Evolutionary conservation across 2,888 invertebrate species (phyloP).

Genomic region (Urechis unicinctus): DNA sequence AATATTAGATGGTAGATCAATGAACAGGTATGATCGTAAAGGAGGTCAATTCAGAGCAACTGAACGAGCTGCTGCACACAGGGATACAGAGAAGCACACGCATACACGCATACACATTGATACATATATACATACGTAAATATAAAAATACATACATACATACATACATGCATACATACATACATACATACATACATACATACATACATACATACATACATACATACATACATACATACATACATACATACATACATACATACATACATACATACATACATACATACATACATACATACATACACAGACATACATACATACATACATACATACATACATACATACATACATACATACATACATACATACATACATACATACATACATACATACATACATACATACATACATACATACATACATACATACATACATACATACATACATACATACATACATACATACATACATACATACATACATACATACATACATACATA

Average conservation of each 20-base stretch:
- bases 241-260: constrained; percentile 3
- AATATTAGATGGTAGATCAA: no score
- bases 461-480: constrained; percentile 3
- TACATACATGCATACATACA: not conserved
- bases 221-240: constrained; percentile 1
- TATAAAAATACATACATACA: not conserved
- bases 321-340: not conserved
- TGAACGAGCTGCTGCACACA: no score
- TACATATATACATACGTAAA: not conserved
- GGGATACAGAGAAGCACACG: not conserved
- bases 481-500: constrained; percentile 1
- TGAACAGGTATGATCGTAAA: no score
- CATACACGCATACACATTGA: not conserved
- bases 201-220: not conserved
- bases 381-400: constrained; percentile 7
- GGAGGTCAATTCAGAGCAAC: no score
- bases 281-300: constrained; percentile 3
- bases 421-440: constrained; percentile 10
- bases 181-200: constrained; percentile 3
- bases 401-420: constrained; percentile 9
- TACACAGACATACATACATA: no score
- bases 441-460: constrained; percentile 7
- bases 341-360: not conserved
- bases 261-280: not conserved
- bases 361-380: constrained; percentile 5